Evolutionary conservation across 2,797 vertebrate genomes (phyloP), one percentile per base, ranked within the genome.

Genomic region (Gorsachius magnificus): DNA sequence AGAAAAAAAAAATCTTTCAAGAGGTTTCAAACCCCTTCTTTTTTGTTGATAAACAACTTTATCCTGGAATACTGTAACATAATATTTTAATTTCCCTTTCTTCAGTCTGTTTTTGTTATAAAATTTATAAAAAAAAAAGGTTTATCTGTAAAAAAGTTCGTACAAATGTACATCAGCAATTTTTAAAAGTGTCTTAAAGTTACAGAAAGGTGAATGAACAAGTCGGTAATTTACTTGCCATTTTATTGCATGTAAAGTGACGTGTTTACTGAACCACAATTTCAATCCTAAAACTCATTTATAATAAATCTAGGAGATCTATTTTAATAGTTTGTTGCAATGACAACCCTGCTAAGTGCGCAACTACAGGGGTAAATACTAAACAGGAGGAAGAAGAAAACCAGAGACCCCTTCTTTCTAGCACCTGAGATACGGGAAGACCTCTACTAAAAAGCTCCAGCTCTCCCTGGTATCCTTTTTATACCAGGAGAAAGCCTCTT

Each of bases 401-500:
- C 26, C 13, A 74, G 9, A 71, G 79, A 28, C 26, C 21, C 18
- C 25, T 86, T 60, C 33, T 82, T 83, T 88, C 33, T 41, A 79
- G 50, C 22, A 83, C 43, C 38, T 83, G 51, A 83, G 91, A 78
- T 17, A 63, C 4, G 13, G 20, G 26, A 80, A 90, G 53, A n/a
- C 9, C 64, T 85, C 48, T 25, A 22, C 22, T 28, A 46, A 81
- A 88, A 76, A 72, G 1, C 16, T 76, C 36, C 48, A 26, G 43
- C 9, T 66, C 76, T 69, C n/a, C 16, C 33, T 35, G 15, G 35
- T 21, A 88, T 91, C 86, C 70, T 53, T 93, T 91, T 89, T 76
- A 69, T 21, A 81, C 15, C 11, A 10, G 29, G 29, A 83, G 72
- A 95, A 96, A 94, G 65, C 88, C 36, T 84, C 86, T 96, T 86